Evolutionary conservation across 1,140 invertebrate genomes (phyloP), one percentile per base, ranked within the genome.

Genomic region (Drosophila willistoni): DNA sequence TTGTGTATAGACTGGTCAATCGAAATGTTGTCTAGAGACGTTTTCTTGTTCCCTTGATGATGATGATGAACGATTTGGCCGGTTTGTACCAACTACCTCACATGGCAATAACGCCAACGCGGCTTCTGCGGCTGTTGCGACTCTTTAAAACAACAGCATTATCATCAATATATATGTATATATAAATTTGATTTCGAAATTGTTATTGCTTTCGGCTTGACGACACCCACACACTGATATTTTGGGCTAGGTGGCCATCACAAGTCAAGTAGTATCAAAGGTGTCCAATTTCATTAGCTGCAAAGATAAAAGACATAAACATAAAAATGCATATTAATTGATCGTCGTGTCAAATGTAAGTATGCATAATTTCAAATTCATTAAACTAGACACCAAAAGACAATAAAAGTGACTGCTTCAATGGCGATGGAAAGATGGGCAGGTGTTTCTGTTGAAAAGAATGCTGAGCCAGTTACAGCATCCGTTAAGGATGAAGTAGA

Each of bases 251-350:
- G 51, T 44, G 68, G 42, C 64, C 72, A 75, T 71, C 68, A 51
- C 44, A 68, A 61, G 22, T 75, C 56, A 36, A 59, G 64, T 51
- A 65, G 25, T 57, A 54, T 56, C 55, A 64, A 51, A 83, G 76
- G 84, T 83, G 76, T 83, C 70, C 71, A 61, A 63, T 89, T 83
- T 83, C 73, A 89, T 80, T 74, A 89, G 77, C 84, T 87, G 84
- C 72, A 87, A 76, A 78, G 54, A 89, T 68, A 89, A 67, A 68
- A 80, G 33, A 70, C 14, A 76, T 47, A 77, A 68, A 19, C 44
- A 56, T 33, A 47, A n/a, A 62, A 70, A 54, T 47, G 59, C 61
- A 66, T 77, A 69, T 77, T 77, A 74, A 74, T 77, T 51, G 44
- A 51, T 36, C 3, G 36, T 68, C 63, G 41, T 73, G 62, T 69